phyloP scores from a whole-genome alignment of 37 sponge, comb jelly and placozoan species.

The Agelas oroides region DNA sequence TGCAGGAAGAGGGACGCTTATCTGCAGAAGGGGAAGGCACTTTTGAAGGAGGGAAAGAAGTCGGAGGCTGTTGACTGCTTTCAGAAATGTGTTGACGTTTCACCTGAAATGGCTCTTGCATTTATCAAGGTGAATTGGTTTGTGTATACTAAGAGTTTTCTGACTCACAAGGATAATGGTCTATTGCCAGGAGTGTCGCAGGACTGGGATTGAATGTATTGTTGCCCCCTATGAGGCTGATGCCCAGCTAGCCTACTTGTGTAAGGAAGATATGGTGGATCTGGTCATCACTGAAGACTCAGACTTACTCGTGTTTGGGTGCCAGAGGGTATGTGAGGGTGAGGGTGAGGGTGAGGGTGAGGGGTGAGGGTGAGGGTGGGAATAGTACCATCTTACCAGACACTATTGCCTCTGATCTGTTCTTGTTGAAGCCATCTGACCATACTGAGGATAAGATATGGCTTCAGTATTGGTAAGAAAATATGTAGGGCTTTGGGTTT shows the following conservation, averaged over 20 bases:
- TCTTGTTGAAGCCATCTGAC: too few species aligned
- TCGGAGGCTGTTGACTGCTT: constrained; percentile 93
- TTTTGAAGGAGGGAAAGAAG: constrained; percentile 85
- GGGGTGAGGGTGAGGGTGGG: not conserved
- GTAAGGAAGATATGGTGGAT: constrained; percentile 78
- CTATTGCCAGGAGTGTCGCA: constrained; percentile 75
- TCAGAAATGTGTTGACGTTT: constrained; percentile 90
- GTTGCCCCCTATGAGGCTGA: constrained; percentile 99
- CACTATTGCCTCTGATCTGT: not conserved
- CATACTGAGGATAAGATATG: too few species aligned
- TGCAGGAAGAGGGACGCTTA: constrained; percentile 73
- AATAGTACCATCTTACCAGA: not conserved
- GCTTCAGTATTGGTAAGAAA: too few species aligned
- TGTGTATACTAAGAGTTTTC: too few species aligned
- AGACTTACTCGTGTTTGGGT: constrained; percentile 95
- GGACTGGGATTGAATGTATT: constrained; percentile 84
- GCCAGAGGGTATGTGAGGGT: constrained; percentile 63
- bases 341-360: not conserved
- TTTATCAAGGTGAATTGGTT: constrained; percentile 76
- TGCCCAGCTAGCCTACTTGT: constrained; percentile 94
- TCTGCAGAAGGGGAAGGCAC: constrained; percentile 79
- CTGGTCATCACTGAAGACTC: constrained; percentile 97
- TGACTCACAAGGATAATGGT: too few species aligned
- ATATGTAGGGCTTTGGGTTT: too few species aligned
- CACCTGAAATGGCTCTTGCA: constrained; percentile 93